Conservation (phyloP, 2,888 invertebrate genomes). For the Deilephila elpenor region DNA sequence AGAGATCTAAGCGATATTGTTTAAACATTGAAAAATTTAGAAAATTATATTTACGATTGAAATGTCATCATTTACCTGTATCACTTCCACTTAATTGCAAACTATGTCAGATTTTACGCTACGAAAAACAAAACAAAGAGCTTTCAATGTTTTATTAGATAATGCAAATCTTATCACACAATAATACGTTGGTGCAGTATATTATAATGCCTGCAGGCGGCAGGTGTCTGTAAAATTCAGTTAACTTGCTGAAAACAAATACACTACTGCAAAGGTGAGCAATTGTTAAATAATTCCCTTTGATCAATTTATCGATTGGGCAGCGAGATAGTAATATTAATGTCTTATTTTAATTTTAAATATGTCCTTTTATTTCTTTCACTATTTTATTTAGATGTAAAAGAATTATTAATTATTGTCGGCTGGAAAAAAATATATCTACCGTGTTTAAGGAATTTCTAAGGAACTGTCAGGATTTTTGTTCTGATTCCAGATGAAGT, state of each 20-base stretch:
- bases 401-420: background rate
- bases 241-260: background rate
- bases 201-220: background rate
- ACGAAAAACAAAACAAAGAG: too few relatives aligned
- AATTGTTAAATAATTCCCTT: background rate
- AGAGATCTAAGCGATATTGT: too few relatives aligned
- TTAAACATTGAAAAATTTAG: too few relatives aligned
- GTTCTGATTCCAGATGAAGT: background rate
- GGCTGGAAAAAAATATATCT: too few relatives aligned
- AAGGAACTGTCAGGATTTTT: background rate
- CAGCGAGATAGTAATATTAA: too few relatives aligned
- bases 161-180: background rate
- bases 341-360: too few relatives aligned
- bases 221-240: background rate
- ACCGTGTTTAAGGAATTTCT: too few relatives aligned
- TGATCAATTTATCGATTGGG: too few relatives aligned
- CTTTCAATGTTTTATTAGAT: background rate
- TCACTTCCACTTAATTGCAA: too few relatives aligned
- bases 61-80: background rate
- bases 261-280: conserved; percentile 2
- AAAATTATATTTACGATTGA: background rate
- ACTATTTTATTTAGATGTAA: background rate
- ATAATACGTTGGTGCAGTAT: background rate
- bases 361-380: background rate
- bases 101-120: background rate